Evolutionary conservation across 2,888 invertebrate species (phyloP).

Genomic region (Mechanitis messenoides): DNA sequence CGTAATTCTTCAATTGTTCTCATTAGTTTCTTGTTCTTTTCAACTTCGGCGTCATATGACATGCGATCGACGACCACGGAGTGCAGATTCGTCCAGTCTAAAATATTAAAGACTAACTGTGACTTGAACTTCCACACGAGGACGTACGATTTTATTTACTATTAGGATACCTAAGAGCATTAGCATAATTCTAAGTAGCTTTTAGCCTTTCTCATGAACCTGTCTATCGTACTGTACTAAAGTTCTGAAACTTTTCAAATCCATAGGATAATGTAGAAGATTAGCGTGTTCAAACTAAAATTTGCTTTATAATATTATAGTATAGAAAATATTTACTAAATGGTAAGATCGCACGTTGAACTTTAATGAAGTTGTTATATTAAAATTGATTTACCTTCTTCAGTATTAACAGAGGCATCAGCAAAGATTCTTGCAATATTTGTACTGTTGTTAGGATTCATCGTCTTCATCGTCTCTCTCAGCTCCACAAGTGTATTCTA

Average conservation of each 20-base stretch:
- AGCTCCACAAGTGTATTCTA: constrained; percentile 48
- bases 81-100: constrained; percentile 68
- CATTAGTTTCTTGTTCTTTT: constrained; percentile 64
- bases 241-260: no score
- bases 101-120: constrained; percentile 4
- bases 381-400: constrained; percentile 48
- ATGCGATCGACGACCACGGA: constrained; percentile 68
- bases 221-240: no score
- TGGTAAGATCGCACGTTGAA: no score
- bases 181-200: no score
- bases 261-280: no score
- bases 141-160: no score
- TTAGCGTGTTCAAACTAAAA: no score
- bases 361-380: not conserved
- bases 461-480: constrained; percentile 39
- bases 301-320: no score
- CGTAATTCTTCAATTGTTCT: constrained; percentile 64
- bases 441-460: constrained; percentile 29
- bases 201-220: no score
- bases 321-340: no score
- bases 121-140: no score
- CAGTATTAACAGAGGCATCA: constrained; percentile 58
- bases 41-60: constrained; percentile 67
- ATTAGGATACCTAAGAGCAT: no score
- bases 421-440: constrained; percentile 35